Evolutionary conservation across 1,140 invertebrate species (phyloP), one percentile per base, ranked within the genome.

Genomic region (Bursaphelenchus mucronatus): DNA sequence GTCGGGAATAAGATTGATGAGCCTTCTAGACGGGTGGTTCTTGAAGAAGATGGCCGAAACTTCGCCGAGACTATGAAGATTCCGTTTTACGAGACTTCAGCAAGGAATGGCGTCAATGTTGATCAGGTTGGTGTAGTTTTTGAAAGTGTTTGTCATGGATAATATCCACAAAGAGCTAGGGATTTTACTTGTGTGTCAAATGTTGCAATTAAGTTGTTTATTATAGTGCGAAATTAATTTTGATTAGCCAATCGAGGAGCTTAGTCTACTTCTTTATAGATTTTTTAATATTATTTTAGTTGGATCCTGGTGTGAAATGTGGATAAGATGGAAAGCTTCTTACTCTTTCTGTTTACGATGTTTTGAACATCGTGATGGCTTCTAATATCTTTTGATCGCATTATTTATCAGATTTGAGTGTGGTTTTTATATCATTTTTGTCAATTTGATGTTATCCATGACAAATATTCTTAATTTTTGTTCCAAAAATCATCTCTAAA

Each of bases 1-100:
- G 95, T 99, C 83, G 95, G 95, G 55, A 99, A 99, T 84, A 98
- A 98, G 86, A 94, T 96, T 85, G 95, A 99, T 84, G 90, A 91
- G 82, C 92, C 93, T 50, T 91, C 94, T 77, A 86, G 90, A 69
- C 96, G 97, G 86, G 93, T 98, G 55, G 94, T 98, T 8, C 85
- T 94, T 52, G 94, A 92, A 54, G 90, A 93, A 83, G 95, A 99
- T 86, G 94, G 94, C 61, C 89, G 92, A 84, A 87, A 91, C 70
- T 97, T 97, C 86, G 93, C 94, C 52, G 89, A 89, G 81, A 90
- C 94, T 84, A 97, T 97, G 91, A 88, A 89, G 67, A 96, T 98
- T 81, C 88, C 91, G 76, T 84, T 97, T 61, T 97, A 94, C 85
- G 95, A 99, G 85, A 97, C 95, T 71, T 96, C 92, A 82, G 94